Conservation (phyloP, 2,888 invertebrate species). For the Microchrysa polita region DNA sequence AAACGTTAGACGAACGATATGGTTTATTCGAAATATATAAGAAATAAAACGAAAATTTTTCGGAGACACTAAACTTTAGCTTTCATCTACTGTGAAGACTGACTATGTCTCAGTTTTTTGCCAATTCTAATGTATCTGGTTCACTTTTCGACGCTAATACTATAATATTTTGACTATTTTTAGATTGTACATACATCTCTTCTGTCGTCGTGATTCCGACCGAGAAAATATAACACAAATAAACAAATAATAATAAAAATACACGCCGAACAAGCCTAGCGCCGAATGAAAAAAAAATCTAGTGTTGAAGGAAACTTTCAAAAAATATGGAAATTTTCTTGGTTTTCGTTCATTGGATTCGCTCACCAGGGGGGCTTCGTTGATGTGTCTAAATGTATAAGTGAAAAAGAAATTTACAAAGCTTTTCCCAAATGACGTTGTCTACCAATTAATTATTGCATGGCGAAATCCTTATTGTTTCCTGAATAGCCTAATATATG, state of each 20-base stretch:
- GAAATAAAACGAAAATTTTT: conserved; percentile 6
- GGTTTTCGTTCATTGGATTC: conserved; percentile 22
- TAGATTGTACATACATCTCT: conserved; percentile 43
- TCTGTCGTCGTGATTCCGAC: conserved; percentile 40
- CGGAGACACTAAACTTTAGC: conserved; percentile 45
- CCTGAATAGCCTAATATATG: conserved; percentile 19
- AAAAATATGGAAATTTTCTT: conserved; percentile 22
- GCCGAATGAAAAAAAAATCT: background rate
- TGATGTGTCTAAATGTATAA: background rate
- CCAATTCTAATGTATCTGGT: conserved; percentile 16
- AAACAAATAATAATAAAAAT: conserved; percentile 20
- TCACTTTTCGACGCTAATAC: conserved; percentile 27
- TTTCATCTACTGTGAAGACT: conserved; percentile 42
- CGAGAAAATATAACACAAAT: conserved; percentile 37
- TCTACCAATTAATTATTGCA: background rate
- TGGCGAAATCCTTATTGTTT: conserved; percentile 27
- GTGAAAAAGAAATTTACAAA: conserved; percentile 16
- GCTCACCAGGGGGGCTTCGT: no score
- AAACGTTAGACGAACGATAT: conserved; percentile 19
- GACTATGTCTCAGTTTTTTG: conserved; percentile 31
- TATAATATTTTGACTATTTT: conserved; percentile 48
- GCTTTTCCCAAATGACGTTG: background rate
- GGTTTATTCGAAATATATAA: conserved; percentile 29
- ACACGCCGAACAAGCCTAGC: conserved; percentile 26
- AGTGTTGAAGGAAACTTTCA: conserved; percentile 23